Base-by-base conservation (phyloP, 2,888 invertebrate species). In the Chydorus sphaericus region DNA sequence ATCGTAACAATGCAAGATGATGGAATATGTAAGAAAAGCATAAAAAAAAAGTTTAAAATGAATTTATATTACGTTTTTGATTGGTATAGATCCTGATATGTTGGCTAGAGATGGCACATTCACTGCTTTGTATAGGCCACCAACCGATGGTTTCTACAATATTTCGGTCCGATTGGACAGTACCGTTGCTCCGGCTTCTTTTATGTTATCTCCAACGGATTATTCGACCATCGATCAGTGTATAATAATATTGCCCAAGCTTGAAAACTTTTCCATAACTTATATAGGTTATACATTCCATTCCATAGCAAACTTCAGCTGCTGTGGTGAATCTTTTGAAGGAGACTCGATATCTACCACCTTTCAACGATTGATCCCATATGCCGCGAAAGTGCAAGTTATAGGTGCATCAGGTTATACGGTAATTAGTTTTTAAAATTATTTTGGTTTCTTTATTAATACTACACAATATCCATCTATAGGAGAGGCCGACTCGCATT, bases 161-260 rank as follows among this genome's bases (percentile, higher is more conserved):
- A 18, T 52, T 52, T 52, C 52, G 10, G 26, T 52, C n/a, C 33
- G 23, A 6, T n/a, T 52, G 16, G 52, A 31, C 26, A n/a, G n/a
- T n/a, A n/a, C n/a, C n/a, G n/a, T n/a, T n/a, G 20, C 8, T 14
- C 11, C 5, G 10, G n/a, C 23, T n/a, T 26, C 52, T 11, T 14
- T 36, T 8, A 23, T 8, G 4, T 3, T n/a, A n/a, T n/a, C 44
- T 14, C 11, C 23, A 3, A 30, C 20, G 30, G n/a, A n/a, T n/a
- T n/a, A 20, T 7, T 16, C 36, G 14, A 33, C 52, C 36, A 52
- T 52, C 36, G 36, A 36, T 36, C 52, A 52, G 36, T n/a, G n/a
- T n/a, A 23, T 33, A 36, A 52, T 1, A 4, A 3, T n/a, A n/a
- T n/a, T n/a, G n/a, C n/a, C n/a, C n/a, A n/a, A n/a, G n/a, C n/a